Percentiles rank a stretch among this genome's conserved stretches.
Evolutionary conservation across 2,888 invertebrate species (phyloP).

Genomic region (Rhagonycha lutea): DNA sequence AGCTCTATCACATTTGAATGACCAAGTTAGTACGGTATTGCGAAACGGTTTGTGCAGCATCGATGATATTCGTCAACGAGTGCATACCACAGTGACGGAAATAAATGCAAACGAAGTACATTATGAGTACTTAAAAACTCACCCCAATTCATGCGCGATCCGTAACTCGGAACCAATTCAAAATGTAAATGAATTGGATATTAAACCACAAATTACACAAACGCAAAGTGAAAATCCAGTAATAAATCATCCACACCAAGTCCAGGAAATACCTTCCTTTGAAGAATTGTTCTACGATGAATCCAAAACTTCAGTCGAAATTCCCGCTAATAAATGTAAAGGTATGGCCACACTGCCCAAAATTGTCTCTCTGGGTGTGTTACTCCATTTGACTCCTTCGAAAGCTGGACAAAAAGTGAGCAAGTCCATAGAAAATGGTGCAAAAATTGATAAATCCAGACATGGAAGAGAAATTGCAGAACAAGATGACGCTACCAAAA

Average conservation of each 20-base stretch:
- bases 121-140: conserved; percentile 1
- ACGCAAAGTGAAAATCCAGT: background rate
- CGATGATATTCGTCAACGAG: conserved; percentile 35
- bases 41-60: conserved; percentile 36
- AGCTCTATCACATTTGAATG: conserved; percentile 33
- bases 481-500: background rate
- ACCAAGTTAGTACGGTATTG: conserved; percentile 37
- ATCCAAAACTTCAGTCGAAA: background rate
- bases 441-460: background rate
- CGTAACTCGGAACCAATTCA: background rate
- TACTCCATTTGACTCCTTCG: background rate
- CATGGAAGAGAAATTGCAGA: background rate
- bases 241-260: background rate
- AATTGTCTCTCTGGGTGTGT: background rate
- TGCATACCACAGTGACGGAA: conserved; percentile 34
- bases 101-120: conserved; percentile 15
- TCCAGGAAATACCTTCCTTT: background rate
- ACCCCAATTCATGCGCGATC: background rate
- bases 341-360: background rate
- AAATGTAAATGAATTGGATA: background rate
- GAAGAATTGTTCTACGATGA: background rate
- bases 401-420: background rate
- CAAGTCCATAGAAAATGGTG: background rate
- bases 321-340: background rate
- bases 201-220: background rate